phyloP scores from a whole-genome alignment of 2,797 vertebrate genomes.

The Coreius guichenoti region DNA sequence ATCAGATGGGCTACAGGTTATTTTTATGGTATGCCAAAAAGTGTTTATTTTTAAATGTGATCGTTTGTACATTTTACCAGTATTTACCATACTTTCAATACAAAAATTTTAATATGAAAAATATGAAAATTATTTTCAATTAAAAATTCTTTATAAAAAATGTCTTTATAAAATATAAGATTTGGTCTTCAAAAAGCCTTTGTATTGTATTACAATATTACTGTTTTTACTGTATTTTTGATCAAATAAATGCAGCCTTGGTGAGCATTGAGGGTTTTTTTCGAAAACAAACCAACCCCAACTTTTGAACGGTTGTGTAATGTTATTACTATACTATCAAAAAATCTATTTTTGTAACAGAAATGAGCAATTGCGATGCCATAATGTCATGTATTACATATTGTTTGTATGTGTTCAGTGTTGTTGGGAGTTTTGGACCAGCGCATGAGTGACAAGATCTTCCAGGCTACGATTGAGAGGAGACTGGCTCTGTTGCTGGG shows the following conservation, averaged over 20 bases:
- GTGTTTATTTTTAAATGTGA: too few relatives aligned
- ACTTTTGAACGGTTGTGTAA: conserved; percentile 4
- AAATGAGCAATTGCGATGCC: background rate
- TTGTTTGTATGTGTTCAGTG: conserved; percentile 74
- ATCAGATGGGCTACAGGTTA: too few relatives aligned
- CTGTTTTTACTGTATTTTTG: background rate
- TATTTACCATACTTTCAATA: too few relatives aligned
- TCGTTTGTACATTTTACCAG: too few relatives aligned
- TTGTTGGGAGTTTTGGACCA: conserved; percentile 90
- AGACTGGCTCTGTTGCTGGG: conserved; percentile 88
- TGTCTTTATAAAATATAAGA: too few relatives aligned
- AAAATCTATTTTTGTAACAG: background rate
- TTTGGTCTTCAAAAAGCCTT: too few relatives aligned
- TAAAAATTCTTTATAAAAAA: too few relatives aligned
- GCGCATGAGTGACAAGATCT: conserved; percentile 85
- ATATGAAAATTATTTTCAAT: too few relatives aligned
- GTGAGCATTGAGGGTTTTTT: background rate
- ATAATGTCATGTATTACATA: background rate
- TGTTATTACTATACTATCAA: background rate
- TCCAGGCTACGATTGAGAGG: conserved; percentile 92
- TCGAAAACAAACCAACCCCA: background rate
- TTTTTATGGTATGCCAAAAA: too few relatives aligned
- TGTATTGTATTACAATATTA: background rate
- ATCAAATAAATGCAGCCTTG: background rate
- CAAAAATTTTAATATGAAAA: too few relatives aligned